Evolutionary conservation across 2,888 invertebrate genomes (phyloP).

Genomic region (Pandemis cinnamomeana): DNA sequence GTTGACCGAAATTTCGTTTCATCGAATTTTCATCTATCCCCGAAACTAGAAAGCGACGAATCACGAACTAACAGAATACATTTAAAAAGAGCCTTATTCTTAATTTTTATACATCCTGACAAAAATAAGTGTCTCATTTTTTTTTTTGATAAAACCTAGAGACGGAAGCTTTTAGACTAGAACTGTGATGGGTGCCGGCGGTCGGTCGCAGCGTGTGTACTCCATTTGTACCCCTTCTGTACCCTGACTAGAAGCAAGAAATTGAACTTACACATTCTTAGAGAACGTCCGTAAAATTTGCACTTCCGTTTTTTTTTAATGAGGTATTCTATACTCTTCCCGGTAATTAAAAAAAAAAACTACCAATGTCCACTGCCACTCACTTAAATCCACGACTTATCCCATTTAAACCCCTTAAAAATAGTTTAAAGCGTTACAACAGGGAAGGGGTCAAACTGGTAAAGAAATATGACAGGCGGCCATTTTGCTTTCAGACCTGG

Average conservation of each 20-base stretch:
- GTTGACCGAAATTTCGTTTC: neutral
- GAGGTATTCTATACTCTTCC: no score
- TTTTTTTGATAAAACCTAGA: constrained; percentile 53
- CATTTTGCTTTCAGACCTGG: neutral
- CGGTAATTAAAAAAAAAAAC: no score
- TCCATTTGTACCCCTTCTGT: no score
- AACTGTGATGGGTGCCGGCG: constrained; percentile 43
- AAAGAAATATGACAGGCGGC: neutral
- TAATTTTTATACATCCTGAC: constrained; percentile 63
- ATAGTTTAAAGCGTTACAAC: no score
- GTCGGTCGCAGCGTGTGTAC: neutral
- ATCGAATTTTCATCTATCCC: neutral
- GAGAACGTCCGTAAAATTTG: no score
- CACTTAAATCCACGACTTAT: no score
- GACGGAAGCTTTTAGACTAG: constrained; percentile 78
- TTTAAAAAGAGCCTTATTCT: constrained; percentile 51
- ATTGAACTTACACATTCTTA: no score
- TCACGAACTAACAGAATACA: neutral
- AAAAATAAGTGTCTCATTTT: constrained; percentile 69
- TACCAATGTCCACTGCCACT: no score
- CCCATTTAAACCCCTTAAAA: no score
- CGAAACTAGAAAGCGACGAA: neutral
- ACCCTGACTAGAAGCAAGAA: no score
- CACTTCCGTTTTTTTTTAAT: no score
- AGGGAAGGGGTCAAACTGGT: neutral